Evolutionary conservation across 2,888 invertebrate genomes (phyloP).

Genomic region (Panopea generosa): DNA sequence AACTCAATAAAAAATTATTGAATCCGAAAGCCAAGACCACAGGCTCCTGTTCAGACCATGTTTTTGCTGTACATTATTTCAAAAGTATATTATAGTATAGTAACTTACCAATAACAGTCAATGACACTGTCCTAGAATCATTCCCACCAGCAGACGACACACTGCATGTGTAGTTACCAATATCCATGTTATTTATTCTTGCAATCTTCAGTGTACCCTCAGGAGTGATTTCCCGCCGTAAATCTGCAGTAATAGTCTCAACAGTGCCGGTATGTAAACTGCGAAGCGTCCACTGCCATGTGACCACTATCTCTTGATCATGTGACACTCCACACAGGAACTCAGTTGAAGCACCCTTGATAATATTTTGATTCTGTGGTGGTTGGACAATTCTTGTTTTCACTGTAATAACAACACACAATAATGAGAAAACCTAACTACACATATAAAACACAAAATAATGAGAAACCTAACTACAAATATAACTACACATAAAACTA

Average conservation of each 20-base stretch:
- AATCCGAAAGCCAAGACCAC: too few relatives aligned
- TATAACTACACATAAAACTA: too few relatives aligned
- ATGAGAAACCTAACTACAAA: too few relatives aligned
- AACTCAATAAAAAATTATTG: too few relatives aligned
- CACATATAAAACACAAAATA: too few relatives aligned
- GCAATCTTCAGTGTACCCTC: slow-evolving; percentile 95
- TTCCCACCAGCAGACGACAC: slow-evolving; percentile 96
- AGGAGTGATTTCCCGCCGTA: slow-evolving; percentile 58
- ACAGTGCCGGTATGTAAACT: slow-evolving; percentile 30
- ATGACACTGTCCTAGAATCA: slow-evolving; percentile 93
- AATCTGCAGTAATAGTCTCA: slow-evolving; percentile 49
- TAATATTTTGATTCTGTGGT: slow-evolving; percentile 94
- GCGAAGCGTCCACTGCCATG: slow-evolving; percentile 79
- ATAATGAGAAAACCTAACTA: too few relatives aligned
- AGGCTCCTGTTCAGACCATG: too few relatives aligned
- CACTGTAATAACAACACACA: slow-evolving; percentile 87
- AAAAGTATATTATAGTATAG: too few relatives aligned
- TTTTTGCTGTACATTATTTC: too few relatives aligned
- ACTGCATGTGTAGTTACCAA: slow-evolving; percentile 96
- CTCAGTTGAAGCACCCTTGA: slow-evolving; percentile 96
- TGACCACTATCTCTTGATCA: slow-evolving; percentile 89
- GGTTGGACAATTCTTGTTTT: slow-evolving; percentile 97
- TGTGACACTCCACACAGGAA: slow-evolving; percentile 95
- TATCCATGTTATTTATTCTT: slow-evolving; percentile 89
- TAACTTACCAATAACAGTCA: slow-evolving; percentile 91